A percentile compares a stretch with the other conserved stretches of the same genome.
phyloP scores from a whole-genome alignment of 2,113 vertebrate species.

The Clinocottus analis region DNA sequence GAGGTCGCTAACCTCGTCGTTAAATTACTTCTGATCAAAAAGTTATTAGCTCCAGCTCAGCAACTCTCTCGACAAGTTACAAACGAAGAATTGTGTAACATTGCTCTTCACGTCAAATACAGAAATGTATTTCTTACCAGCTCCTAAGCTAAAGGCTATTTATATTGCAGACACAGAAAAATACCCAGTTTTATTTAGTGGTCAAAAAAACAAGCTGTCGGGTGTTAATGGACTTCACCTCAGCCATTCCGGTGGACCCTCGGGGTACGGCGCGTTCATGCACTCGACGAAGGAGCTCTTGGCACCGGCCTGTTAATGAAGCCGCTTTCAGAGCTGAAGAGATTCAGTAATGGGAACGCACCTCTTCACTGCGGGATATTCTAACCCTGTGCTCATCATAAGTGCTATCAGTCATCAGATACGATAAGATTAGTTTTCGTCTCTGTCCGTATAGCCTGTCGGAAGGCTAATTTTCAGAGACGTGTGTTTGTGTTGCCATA shows the following conservation, averaged over 20 bases:
- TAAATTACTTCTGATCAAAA: conserved; percentile 37
- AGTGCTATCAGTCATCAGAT: conserved; percentile 75
- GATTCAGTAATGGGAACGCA: conserved; percentile 72
- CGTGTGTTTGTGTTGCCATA: not conserved
- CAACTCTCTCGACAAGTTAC: conserved; percentile 20
- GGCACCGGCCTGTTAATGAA: conserved; percentile 73
- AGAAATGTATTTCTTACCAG: conserved; percentile 9
- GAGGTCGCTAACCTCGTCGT: conserved; percentile 11
- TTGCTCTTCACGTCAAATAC: not conserved
- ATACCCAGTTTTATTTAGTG: conserved; percentile 78
- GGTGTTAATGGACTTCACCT: conserved; percentile 81
- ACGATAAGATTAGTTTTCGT: conserved; percentile 46
- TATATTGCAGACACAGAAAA: conserved; percentile 63
- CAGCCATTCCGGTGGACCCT: conserved; percentile 65
- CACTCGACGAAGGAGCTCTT: conserved; percentile 66
- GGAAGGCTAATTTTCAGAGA: conserved; percentile 1
- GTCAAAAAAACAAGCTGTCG: conserved; percentile 74
- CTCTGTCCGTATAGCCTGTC: conserved; percentile 47
- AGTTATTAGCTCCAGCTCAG: conserved; percentile 20
- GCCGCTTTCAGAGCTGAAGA: conserved; percentile 73
- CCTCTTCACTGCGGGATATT: conserved; percentile 76
- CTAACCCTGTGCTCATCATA: conserved; percentile 72
- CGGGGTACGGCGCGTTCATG: conserved; percentile 57
- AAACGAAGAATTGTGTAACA: conserved; percentile 3
- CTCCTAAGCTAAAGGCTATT: conserved; percentile 57